Percentiles rank a stretch among this genome's conserved stretches.
Evolutionary conservation across 1,140 invertebrate genomes (phyloP).

Genomic region (Apis dorsata): DNA sequence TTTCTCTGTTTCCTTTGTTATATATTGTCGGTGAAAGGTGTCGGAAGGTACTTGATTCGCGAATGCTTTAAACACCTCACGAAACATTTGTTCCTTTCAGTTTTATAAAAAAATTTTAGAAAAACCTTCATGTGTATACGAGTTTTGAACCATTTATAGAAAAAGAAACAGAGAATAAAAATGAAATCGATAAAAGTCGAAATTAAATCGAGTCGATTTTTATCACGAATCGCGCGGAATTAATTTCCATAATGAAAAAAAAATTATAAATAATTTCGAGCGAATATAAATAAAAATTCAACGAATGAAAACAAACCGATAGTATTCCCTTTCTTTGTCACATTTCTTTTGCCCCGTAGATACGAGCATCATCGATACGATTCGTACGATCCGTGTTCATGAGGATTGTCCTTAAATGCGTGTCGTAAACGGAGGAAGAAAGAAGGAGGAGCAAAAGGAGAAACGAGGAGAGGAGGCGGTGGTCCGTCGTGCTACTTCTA

Average conservation of each 20-base stretch:
- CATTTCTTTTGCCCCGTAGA: too few species aligned
- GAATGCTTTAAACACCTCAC: background rate
- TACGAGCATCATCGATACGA: conserved; percentile 26
- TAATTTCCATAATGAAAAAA: too few species aligned
- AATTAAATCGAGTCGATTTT: background rate
- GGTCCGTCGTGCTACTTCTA: conserved; percentile 41
- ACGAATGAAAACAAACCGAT: too few species aligned
- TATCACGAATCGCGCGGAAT: too few species aligned
- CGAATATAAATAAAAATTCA: background rate
- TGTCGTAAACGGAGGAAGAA: conserved; percentile 58
- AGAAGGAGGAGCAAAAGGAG: background rate
- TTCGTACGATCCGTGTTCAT: conserved; percentile 32
- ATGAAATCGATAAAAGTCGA: background rate
- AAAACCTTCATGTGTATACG: background rate
- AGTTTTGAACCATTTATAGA: background rate
- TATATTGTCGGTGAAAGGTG: background rate
- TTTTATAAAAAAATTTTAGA: background rate
- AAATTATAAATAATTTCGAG: background rate
- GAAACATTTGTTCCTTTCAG: background rate
- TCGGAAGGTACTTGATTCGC: conserved; percentile 15
- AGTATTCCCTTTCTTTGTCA: too few species aligned
- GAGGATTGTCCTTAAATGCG: conserved; percentile 62
- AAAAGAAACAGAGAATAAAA: background rate
- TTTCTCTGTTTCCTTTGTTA: background rate
- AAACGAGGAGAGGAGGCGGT: background rate